Conservation (phyloP, 2,888 invertebrate genomes). For the Phalangium opilio region DNA sequence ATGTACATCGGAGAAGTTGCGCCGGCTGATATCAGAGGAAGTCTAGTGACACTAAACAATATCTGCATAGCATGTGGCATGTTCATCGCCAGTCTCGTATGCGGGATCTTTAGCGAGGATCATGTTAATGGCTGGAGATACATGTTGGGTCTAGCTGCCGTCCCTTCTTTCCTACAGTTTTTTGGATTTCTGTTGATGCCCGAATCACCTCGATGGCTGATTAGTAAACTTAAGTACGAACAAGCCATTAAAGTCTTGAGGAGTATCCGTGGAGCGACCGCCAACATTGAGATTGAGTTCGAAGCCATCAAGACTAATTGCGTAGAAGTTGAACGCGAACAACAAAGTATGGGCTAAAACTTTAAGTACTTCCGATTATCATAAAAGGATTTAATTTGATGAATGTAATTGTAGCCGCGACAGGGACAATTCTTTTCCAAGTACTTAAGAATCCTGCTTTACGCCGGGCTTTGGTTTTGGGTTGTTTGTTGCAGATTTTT, state of each 20-base stretch:
- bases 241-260: constrained; percentile 27
- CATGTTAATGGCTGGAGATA: constrained; percentile 38
- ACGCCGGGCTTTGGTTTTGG: constrained; percentile 35
- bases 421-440: constrained; percentile 18
- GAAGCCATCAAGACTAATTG: constrained; percentile 27
- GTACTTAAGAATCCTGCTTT: constrained; percentile 29
- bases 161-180: constrained; percentile 38
- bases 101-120: constrained; percentile 36
- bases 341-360: constrained; percentile 4
- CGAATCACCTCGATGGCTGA: constrained; percentile 39
- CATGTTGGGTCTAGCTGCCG: constrained; percentile 39
- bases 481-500: constrained; percentile 37
- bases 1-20: constrained; percentile 41
- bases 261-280: constrained; percentile 27
- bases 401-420: too few species aligned
- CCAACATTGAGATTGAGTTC: constrained; percentile 30
- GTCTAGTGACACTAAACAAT: constrained; percentile 37
- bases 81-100: constrained; percentile 36
- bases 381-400: too few species aligned
- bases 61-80: constrained; percentile 40
- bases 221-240: constrained; percentile 20
- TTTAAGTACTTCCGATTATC: background rate
- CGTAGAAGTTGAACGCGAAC: constrained; percentile 19
- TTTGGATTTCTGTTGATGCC: constrained; percentile 40
- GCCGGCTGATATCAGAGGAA: constrained; percentile 35